These are phyloP conservation scores for Andrena minutula DNA, from an alignment of 2,888 invertebrate genomes.

Conservation along the genomic window DNA sequence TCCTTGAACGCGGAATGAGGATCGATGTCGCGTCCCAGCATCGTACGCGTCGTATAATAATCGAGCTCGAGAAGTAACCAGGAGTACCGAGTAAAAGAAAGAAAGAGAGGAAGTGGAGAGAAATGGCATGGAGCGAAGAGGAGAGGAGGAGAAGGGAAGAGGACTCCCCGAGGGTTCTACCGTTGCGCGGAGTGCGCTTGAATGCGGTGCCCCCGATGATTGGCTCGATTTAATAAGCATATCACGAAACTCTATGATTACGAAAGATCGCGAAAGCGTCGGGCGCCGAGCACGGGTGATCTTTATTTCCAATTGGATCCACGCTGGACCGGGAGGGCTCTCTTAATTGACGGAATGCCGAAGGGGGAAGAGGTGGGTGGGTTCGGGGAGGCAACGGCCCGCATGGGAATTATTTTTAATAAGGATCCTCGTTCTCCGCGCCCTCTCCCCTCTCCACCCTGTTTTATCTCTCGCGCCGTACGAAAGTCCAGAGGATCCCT, in stretches of 20 bases:
- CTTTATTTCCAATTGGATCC: conserved; percentile 79
- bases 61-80: conserved; percentile 10
- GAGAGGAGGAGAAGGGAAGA: background rate
- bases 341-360: conserved; percentile 69
- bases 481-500: background rate
- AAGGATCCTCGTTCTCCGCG: conserved; percentile 65
- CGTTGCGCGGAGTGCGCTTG: conserved; percentile 14
- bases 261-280: conserved; percentile 71
- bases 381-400: conserved; percentile 51
- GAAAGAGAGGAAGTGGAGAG: background rate
- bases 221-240: conserved; percentile 79
- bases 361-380: conserved; percentile 62
- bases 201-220: conserved; percentile 51
- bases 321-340: conserved; percentile 58
- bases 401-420: conserved; percentile 76
- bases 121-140: background rate
- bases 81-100: conserved; percentile 8
- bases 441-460: conserved; percentile 30
- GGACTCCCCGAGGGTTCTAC: conserved; percentile 27
- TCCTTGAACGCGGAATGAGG: background rate
- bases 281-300: conserved; percentile 62
- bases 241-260: conserved; percentile 79
- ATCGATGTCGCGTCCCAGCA: background rate
- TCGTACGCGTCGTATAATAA: conserved; percentile 39
- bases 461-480: conserved; percentile 29